phyloP scores from a whole-genome alignment of 2,888 invertebrate genomes.

The Pherbina coryleti region DNA sequence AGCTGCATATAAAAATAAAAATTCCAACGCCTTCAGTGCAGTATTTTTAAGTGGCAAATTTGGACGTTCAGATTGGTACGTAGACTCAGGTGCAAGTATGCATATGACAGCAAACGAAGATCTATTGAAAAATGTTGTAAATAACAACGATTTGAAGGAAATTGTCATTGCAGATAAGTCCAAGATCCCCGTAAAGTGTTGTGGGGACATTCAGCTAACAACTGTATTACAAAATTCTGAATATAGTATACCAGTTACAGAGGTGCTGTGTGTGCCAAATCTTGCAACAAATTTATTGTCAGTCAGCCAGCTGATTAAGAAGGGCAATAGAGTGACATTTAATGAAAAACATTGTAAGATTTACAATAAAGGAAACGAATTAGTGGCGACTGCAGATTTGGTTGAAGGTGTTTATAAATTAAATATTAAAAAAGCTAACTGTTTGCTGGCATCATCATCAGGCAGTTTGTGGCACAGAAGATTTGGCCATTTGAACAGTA shows the following conservation, averaged over 20 bases:
- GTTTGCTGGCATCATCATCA: not conserved
- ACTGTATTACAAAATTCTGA: not conserved
- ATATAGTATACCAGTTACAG: too few species aligned
- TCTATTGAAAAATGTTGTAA: slow-evolving; percentile 25
- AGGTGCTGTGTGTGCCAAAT: too few species aligned
- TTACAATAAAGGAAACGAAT: slow-evolving; percentile 6
- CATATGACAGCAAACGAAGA: slow-evolving; percentile 47
- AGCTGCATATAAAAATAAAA: not conserved
- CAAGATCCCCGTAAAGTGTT: slow-evolving; percentile 5
- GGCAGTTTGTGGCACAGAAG: slow-evolving; percentile 30
- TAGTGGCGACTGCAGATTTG: not conserved
- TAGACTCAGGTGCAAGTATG: slow-evolving; percentile 54
- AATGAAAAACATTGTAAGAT: not conserved
- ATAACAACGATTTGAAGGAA: slow-evolving; percentile 41
- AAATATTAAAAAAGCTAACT: not conserved
- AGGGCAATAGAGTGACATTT: too few species aligned
- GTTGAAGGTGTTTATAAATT: slow-evolving; percentile 16
- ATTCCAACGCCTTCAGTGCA: slow-evolving; percentile 49
- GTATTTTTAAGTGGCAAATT: slow-evolving; percentile 43
- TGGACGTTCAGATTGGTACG: slow-evolving; percentile 53
- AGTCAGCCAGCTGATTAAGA: too few species aligned
- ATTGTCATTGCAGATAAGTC: slow-evolving; percentile 23
- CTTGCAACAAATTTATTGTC: too few species aligned
- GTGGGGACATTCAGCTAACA: not conserved
- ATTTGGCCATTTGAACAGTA: slow-evolving; percentile 29